Evolutionary conservation across 2,797 vertebrate species (phyloP).

Genomic region (Manis pentadactyla): DNA sequence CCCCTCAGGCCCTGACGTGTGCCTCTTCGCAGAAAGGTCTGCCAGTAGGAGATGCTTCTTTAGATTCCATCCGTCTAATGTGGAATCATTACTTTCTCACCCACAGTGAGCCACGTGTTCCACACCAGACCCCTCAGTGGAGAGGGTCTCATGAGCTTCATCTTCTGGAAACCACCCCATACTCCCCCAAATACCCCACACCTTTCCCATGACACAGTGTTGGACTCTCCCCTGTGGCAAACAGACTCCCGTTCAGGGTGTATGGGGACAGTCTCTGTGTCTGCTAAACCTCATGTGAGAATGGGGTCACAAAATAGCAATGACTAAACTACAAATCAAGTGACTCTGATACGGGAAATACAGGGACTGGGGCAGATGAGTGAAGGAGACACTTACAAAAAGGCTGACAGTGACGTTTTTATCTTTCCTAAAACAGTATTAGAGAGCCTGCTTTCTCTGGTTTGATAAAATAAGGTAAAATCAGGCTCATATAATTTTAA

Average conservation of each 20-base stretch:
- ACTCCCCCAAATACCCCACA: not conserved
- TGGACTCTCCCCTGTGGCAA: not conserved
- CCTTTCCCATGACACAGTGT: fast-evolving
- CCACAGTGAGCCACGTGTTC: not conserved
- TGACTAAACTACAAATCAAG: not conserved
- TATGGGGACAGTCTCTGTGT: not conserved
- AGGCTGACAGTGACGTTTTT: not conserved
- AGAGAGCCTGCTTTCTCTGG: not conserved
- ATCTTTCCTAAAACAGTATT: not conserved
- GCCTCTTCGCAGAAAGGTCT: not conserved
- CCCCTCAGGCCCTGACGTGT: not conserved
- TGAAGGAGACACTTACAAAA: not conserved
- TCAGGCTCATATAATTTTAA: not conserved
- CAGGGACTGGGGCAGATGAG: fast-evolving
- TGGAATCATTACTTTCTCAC: not conserved
- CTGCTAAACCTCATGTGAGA: not conserved
- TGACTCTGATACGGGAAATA: not conserved
- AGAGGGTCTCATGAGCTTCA: not conserved
- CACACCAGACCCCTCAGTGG: not conserved
- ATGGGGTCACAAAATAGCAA: not conserved
- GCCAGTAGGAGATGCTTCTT: not conserved
- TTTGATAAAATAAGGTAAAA: not conserved
- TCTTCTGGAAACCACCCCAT: not conserved
- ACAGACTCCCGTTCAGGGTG: no score
- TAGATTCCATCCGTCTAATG: not conserved